Percentiles rank a stretch among this genome's conserved stretches.
These are phyloP conservation scores for Lerista edwardsae DNA, from an alignment of 2,797 vertebrate species.

Conservation along the genomic window DNA sequence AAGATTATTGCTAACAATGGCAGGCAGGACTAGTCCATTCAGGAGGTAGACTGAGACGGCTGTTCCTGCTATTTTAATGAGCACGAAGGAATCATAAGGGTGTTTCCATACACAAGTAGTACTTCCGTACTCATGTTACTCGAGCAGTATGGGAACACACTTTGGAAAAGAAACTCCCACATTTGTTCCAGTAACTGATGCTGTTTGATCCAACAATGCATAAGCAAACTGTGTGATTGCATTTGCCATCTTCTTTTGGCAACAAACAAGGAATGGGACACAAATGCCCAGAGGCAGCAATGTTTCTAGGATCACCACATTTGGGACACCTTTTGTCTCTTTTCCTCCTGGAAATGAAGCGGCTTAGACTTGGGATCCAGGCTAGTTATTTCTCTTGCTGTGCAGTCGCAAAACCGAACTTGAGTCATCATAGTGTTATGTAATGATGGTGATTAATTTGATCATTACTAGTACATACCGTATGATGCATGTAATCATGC, in stretches of 20 bases:
- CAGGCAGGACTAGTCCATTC: no score
- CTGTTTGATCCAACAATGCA: no score
- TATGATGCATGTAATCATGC: background rate
- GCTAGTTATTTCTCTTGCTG: background rate
- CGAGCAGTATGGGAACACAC: background rate
- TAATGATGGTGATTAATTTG: constrained; percentile 27
- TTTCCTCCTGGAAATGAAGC: background rate
- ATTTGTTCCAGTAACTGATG: background rate
- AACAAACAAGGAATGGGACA: background rate
- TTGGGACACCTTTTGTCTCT: constrained; percentile 16
- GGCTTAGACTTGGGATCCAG: background rate
- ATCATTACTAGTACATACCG: background rate
- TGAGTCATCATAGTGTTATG: constrained; percentile 23
- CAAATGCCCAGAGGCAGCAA: background rate
- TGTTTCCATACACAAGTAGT: background rate
- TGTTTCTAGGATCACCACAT: background rate
- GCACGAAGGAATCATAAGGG: background rate
- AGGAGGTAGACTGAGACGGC: no score
- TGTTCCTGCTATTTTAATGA: no score
- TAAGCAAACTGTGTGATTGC: background rate
- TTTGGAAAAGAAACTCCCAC: background rate
- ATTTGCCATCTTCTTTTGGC: background rate
- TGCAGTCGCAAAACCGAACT: background rate
- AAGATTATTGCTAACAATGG: no score
- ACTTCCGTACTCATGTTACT: background rate